Evolutionary conservation across 2,797 vertebrate genomes (phyloP).

Genomic region (Erpetoichthys calabaricus): DNA sequence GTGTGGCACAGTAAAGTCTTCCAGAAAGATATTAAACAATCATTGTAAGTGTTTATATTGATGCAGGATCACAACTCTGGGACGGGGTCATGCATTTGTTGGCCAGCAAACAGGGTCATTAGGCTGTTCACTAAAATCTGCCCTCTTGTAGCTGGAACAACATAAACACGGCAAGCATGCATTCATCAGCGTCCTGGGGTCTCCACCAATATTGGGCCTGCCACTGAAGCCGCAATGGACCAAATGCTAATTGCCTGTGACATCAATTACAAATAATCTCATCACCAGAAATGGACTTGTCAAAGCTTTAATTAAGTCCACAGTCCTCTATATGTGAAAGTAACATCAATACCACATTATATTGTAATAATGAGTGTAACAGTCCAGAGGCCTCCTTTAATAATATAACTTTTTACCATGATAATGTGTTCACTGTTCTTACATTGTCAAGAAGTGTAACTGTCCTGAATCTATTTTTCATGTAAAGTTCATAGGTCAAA

Average conservation of each 20-base stretch:
- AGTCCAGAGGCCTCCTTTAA: slow-evolving; percentile 63
- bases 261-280: slow-evolving; percentile 99
- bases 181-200: slow-evolving; percentile 85
- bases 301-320: slow-evolving; percentile 97
- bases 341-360: slow-evolving; percentile 83
- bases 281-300: slow-evolving; percentile 93
- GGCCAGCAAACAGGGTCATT: slow-evolving; percentile 76
- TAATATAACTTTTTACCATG: slow-evolving; percentile 45
- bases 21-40: too few relatives aligned
- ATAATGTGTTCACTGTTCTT: slow-evolving; percentile 28
- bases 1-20: too few relatives aligned
- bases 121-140: slow-evolving; percentile 63
- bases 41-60: too few relatives aligned
- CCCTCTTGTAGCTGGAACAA: slow-evolving; percentile 55
- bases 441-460: slow-evolving; percentile 12
- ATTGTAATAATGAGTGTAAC: slow-evolving; percentile 86
- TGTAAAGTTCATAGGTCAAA: too few relatives aligned
- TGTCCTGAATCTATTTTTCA: too few relatives aligned
- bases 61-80: slow-evolving; percentile 41
- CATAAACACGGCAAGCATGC: slow-evolving; percentile 54
- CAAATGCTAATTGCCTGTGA: slow-evolving; percentile 89
- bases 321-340: slow-evolving; percentile 82
- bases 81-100: slow-evolving; percentile 71
- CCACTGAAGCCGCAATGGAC: slow-evolving; percentile 79
- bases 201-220: slow-evolving; percentile 79